These are phyloP conservation scores for Aromia moschata DNA, from an alignment of 2,888 invertebrate species.

Conservation along the genomic window DNA sequence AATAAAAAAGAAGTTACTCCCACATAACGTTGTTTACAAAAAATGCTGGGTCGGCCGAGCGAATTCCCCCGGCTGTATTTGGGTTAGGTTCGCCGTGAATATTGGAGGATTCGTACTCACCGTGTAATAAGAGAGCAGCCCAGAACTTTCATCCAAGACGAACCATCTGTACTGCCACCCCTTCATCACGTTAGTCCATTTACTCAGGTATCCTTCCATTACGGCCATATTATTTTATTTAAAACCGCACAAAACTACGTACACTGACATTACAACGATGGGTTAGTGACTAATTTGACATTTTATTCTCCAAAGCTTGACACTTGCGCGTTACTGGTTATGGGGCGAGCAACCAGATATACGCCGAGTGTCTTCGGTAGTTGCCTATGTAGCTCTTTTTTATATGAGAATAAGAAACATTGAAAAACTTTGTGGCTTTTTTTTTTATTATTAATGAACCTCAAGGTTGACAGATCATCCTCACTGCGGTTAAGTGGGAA, in stretches of 20 bases:
- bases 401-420: not conserved
- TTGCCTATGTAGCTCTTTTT: not conserved
- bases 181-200: constrained; percentile 98
- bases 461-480: not conserved
- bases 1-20: constrained; percentile 30
- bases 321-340: constrained; percentile 34
- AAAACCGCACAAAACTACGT: constrained; percentile 44
- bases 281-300: constrained; percentile 42
- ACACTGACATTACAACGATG: constrained; percentile 44
- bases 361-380: not conserved
- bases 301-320: constrained; percentile 31
- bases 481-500: not conserved
- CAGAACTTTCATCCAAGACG: constrained; percentile 96
- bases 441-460: not conserved
- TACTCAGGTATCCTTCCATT: constrained; percentile 94
- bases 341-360: constrained; percentile 15
- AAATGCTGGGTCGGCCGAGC: constrained; percentile 5
- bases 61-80: constrained; percentile 10
- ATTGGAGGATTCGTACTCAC: constrained; percentile 69
- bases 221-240: constrained; percentile 45
- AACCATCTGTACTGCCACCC: constrained; percentile 99
- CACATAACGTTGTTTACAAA: constrained; percentile 27
- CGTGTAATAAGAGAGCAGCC: constrained; percentile 96
- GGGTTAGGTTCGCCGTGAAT: constrained; percentile 16
- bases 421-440: not conserved